Evolutionary conservation across 2,888 invertebrate genomes (phyloP).

Genomic region (Zonitis immaculata): DNA sequence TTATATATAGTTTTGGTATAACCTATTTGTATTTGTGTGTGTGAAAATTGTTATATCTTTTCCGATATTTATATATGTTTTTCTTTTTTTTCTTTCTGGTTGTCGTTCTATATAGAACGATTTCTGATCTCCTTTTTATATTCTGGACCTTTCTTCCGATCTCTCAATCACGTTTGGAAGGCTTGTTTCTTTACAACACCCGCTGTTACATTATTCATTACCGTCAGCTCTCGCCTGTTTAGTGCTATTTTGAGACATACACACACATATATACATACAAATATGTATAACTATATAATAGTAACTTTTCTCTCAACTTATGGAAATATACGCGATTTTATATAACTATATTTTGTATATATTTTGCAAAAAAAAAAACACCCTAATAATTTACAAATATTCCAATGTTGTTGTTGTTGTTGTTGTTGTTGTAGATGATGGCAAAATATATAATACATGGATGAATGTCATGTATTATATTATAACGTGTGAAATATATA

Average conservation of each 20-base stretch:
- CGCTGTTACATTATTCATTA: conserved; percentile 51
- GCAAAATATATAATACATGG: no score
- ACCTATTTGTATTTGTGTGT: no score
- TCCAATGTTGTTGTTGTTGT: neutral
- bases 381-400: conserved; percentile 4
- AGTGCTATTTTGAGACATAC: conserved; percentile 33
- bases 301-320: no score
- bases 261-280: no score
- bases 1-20: no score
- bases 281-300: no score
- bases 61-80: conserved; percentile 50
- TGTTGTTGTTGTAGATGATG: neutral
- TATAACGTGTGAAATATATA: neutral
- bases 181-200: conserved; percentile 49
- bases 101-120: conserved; percentile 47
- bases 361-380: conserved; percentile 6
- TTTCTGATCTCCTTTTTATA: conserved; percentile 52
- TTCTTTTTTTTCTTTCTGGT: no score
- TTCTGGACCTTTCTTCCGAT: conserved; percentile 48
- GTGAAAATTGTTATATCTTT: conserved; percentile 42
- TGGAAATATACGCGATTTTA: no score
- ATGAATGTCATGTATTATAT: neutral
- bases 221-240: conserved; percentile 33
- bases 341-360: no score
- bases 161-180: conserved; percentile 49